phyloP scores from a whole-genome alignment of 1,140 invertebrate genomes.

The Eumeta japonica region DNA sequence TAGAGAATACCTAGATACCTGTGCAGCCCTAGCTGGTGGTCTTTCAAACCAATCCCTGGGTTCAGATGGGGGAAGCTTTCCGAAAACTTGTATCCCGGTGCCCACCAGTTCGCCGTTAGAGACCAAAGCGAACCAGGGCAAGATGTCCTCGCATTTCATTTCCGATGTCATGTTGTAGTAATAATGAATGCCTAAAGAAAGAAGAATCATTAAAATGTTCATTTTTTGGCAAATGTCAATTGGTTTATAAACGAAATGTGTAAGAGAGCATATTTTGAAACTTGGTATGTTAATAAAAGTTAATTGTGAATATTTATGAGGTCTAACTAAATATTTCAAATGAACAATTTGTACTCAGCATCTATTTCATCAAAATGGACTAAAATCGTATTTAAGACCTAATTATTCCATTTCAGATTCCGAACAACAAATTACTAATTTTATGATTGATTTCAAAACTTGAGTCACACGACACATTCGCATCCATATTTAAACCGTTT shows the following conservation, averaged over 20 bases:
- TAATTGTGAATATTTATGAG: too few relatives aligned
- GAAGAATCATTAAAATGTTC: too few relatives aligned
- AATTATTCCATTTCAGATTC: too few relatives aligned
- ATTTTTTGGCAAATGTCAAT: background rate
- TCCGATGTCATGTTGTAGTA: constrained; percentile 45
- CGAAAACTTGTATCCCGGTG: constrained; percentile 42
- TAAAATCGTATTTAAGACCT: too few relatives aligned
- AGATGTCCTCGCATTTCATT: constrained; percentile 35
- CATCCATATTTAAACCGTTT: too few relatives aligned
- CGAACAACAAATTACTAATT: too few relatives aligned
- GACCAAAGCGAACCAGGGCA: constrained; percentile 42
- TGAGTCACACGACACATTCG: too few relatives aligned
- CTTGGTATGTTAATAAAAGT: background rate
- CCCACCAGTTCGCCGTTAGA: constrained; percentile 35
- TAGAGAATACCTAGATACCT: constrained; percentile 13
- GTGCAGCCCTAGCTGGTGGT: constrained; percentile 13
- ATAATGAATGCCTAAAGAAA: constrained; percentile 40
- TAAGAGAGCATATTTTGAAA: background rate
- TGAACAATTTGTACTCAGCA: too few relatives aligned
- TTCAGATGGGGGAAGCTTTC: constrained; percentile 18
- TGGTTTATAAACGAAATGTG: background rate
- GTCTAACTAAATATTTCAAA: too few relatives aligned
- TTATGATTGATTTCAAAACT: too few relatives aligned
- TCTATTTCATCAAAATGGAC: too few relatives aligned
- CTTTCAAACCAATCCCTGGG: constrained; percentile 40